Percentiles rank a stretch among this genome's conserved stretches.
These are phyloP conservation scores for Acronicta alni DNA, from an alignment of 2,888 invertebrate species.

Conservation along the genomic window DNA sequence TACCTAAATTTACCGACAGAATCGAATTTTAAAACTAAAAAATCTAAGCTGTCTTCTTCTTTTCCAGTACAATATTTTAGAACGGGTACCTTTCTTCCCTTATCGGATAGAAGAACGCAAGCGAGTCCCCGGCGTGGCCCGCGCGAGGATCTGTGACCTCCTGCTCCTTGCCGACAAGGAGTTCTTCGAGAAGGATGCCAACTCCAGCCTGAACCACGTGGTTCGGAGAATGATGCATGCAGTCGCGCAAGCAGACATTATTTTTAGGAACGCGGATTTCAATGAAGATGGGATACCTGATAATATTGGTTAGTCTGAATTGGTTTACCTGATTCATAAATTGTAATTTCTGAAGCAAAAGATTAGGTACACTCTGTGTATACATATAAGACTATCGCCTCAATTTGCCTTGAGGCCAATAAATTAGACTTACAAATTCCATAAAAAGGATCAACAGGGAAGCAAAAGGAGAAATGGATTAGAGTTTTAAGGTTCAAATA, in stretches of 20 bases:
- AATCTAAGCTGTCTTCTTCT: constrained; percentile 15
- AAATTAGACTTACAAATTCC: no score
- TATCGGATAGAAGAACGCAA: constrained; percentile 69
- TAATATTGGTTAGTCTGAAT: constrained; percentile 79
- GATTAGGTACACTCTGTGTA: not conserved
- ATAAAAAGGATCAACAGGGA: no score
- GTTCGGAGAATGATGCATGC: constrained; percentile 84
- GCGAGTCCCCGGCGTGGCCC: constrained; percentile 67
- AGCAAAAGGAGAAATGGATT: no score
- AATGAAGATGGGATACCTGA: constrained; percentile 87
- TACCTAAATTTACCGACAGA: no score
- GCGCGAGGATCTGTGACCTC: constrained; percentile 82
- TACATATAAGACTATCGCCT: no score
- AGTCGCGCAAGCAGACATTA: constrained; percentile 86
- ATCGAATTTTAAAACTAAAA: no score
- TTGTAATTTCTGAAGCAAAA: not conserved
- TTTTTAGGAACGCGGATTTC: constrained; percentile 88
- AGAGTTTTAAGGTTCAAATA: no score
- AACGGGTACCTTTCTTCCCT: constrained; percentile 66
- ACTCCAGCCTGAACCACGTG: constrained; percentile 80
- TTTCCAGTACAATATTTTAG: constrained; percentile 41
- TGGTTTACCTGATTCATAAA: not conserved
- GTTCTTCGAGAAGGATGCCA: constrained; percentile 82
- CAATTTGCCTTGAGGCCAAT: no score
- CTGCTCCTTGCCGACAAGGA: constrained; percentile 85